Percentiles rank a stretch among this genome's conserved stretches.
These are phyloP conservation scores for Tautogolabrus adspersus DNA, from an alignment of 2,113 vertebrate species.

Conservation along the genomic window DNA sequence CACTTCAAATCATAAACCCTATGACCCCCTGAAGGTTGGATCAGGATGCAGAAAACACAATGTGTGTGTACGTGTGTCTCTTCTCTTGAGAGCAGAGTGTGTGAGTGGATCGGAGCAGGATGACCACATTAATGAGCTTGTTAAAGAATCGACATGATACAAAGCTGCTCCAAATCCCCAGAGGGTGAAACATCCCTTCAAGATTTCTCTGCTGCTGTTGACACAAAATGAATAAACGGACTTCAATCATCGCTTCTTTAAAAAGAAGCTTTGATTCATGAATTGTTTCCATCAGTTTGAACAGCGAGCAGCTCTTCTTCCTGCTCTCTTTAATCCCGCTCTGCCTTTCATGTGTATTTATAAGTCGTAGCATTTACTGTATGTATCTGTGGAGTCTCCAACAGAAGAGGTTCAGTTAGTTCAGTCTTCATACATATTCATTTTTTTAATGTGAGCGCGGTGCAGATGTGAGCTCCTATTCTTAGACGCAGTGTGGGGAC, in stretches of 20 bases:
- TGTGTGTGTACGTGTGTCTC: too few species aligned
- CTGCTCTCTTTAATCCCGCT: not conserved
- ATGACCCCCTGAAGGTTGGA: too few species aligned
- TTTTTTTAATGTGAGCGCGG: constrained; percentile 18
- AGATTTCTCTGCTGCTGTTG: too few species aligned
- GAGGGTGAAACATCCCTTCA: not conserved
- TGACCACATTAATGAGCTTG: not conserved
- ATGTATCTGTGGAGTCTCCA: constrained; percentile 4
- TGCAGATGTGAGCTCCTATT: constrained; percentile 35
- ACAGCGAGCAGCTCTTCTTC: not conserved
- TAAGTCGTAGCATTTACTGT: not conserved
- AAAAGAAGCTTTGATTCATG: not conserved
- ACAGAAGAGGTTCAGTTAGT: not conserved
- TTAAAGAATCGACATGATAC: not conserved
- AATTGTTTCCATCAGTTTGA: not conserved
- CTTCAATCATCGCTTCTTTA: not conserved
- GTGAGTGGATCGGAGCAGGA: too few species aligned
- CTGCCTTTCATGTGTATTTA: not conserved
- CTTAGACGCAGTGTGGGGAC: constrained; percentile 27
- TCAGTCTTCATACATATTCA: constrained; percentile 47
- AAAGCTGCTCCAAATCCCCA: not conserved
- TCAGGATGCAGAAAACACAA: too few species aligned
- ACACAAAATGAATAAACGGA: not conserved
- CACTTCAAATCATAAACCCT: too few species aligned
- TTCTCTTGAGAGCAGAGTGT: too few species aligned